These are phyloP conservation scores for Tetheella fluctuosa DNA, from an alignment of 2,888 invertebrate genomes.

Conservation along the genomic window DNA sequence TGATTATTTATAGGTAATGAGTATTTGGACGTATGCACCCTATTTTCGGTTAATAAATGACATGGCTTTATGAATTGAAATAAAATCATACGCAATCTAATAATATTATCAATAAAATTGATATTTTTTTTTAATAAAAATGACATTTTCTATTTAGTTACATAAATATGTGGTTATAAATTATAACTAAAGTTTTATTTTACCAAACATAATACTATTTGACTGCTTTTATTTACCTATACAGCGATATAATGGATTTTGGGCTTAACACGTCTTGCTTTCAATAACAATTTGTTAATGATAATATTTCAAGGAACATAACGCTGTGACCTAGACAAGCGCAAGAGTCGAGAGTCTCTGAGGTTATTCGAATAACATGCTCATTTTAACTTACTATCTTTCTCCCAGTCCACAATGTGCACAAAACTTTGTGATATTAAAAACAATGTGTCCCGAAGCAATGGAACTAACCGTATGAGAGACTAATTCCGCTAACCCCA, in stretches of 20 bases:
- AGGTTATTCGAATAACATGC: neutral
- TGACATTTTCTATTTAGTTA: neutral
- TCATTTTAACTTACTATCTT: neutral
- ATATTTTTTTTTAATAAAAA: neutral
- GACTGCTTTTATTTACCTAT: too few relatives aligned
- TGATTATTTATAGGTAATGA: neutral
- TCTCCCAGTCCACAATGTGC: neutral
- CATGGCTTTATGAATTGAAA: neutral
- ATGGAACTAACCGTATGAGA: slow-evolving; percentile 18
- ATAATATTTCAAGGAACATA: too few relatives aligned
- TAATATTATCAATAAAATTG: neutral
- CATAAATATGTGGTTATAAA: too few relatives aligned
- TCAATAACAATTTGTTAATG: too few relatives aligned
- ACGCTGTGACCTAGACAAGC: neutral
- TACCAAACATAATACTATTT: too few relatives aligned
- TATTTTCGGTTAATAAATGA: neutral
- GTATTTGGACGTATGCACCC: neutral
- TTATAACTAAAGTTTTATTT: too few relatives aligned
- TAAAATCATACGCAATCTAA: neutral
- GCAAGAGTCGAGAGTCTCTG: neutral
- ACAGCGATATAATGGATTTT: too few relatives aligned
- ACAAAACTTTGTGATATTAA: slow-evolving; percentile 18
- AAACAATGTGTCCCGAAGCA: slow-evolving; percentile 21
- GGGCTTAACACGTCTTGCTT: too few relatives aligned
- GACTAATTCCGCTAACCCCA: slow-evolving; percentile 24